A percentile compares a stretch with the other conserved stretches of the same genome.
These are phyloP conservation scores for Megalonaias nervosa DNA, from an alignment of 1,140 invertebrate species.

Conservation along the genomic window DNA sequence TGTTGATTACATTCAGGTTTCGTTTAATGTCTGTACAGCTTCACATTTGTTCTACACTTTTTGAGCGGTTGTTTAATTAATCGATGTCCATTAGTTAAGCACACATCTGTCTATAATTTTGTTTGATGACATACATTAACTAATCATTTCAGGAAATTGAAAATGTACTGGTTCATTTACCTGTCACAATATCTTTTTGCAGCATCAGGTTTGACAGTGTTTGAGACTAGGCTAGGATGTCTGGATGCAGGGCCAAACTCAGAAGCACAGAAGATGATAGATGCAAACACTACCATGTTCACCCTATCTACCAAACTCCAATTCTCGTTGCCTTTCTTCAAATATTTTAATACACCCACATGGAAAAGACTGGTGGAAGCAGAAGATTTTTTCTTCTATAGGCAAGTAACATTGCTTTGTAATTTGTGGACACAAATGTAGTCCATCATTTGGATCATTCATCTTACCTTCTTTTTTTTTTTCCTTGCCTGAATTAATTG, in stretches of 20 bases:
- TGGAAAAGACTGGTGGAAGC: slow-evolving; percentile 62
- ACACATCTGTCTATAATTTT: background rate
- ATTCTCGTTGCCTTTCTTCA: slow-evolving; percentile 65
- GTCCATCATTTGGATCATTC: background rate
- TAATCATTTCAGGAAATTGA: background rate
- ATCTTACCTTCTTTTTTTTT: background rate
- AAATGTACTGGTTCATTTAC: background rate
- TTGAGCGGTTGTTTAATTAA: too few relatives aligned
- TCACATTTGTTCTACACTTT: too few relatives aligned
- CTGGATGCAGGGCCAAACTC: slow-evolving; percentile 44
- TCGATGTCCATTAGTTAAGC: background rate
- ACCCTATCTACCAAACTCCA: slow-evolving; percentile 64
- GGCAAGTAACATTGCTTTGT: background rate
- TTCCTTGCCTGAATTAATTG: background rate
- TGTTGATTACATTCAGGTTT: too few relatives aligned
- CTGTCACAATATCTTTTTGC: slow-evolving; percentile 16
- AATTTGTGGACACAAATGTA: background rate
- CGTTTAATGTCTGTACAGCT: too few relatives aligned
- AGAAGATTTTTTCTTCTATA: slow-evolving; percentile 54
- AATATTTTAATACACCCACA: slow-evolving; percentile 58
- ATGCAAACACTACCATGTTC: slow-evolving; percentile 65
- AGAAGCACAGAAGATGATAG: slow-evolving; percentile 60
- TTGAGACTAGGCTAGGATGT: slow-evolving; percentile 65
- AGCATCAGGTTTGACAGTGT: slow-evolving; percentile 67
- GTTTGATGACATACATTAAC: background rate